Base-by-base conservation (phyloP, 1,140 invertebrate species). In the Cotesia typhae region DNA sequence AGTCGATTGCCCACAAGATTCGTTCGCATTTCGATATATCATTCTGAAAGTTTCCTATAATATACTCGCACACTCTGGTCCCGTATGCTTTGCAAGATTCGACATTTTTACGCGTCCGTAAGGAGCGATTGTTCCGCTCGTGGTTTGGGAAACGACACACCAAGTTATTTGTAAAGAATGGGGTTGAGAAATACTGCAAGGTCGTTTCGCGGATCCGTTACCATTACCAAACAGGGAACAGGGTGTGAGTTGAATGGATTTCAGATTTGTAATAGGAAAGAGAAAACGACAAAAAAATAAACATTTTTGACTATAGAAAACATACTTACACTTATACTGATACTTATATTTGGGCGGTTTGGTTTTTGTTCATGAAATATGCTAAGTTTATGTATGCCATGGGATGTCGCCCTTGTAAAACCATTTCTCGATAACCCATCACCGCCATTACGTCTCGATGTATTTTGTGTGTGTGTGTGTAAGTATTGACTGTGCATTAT, bases 391-490 rank as follows among this genome's bases (percentile, higher is more conserved):
- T 85, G 76, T 81, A 81, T 78, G 76, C 80, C 78, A 67, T 78
- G 84, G 84, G 85, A 85, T 85, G 84, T 85, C 83, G 81, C 84
- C 85, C 84, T 86, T 85, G 84, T 85, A 83, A 85, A 86, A 85
- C 84, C 83, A 84, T 85, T 85, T 81, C 73, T 81, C 80, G 84
- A 86, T 86, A 86, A 86, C 83, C 76, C 81, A 84, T 84, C 80
- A 81, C 74, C 71, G 67, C 69, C 72, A 78, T 80, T 80, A 81
- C 73, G 67, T 69, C 66, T 67, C 7, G 4, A 67, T 77, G 72
- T 70, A 66, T 52, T 65, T 64, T 67, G 51, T 67, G 17, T 28
- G 35, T 41, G 41, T 17, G 14, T 14, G 14, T 14, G 14, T 35
- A 37, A 60, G 37, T 66, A 67, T 55, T 70, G 70, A 47, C 63